phyloP scores from a whole-genome alignment of 2,797 vertebrate genomes.

The Erethizon dorsatum region DNA sequence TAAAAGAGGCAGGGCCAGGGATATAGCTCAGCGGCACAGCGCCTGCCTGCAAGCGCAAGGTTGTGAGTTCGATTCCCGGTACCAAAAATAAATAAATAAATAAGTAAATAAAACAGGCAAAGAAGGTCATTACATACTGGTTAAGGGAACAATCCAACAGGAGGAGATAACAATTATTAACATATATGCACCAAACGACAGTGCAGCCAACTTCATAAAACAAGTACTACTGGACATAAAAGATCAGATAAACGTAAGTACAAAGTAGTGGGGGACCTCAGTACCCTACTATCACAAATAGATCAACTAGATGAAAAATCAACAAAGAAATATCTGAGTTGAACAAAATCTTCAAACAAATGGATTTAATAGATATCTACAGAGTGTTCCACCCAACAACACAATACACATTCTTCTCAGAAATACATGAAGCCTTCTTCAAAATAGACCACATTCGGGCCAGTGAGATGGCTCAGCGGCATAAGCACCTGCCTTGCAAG shows the following conservation, averaged over 20 bases:
- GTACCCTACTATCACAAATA: background rate
- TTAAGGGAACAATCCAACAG: background rate
- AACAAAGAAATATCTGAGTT: background rate
- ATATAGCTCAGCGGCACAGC: too few relatives aligned
- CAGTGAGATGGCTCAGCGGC: too few relatives aligned
- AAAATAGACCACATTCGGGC: too few relatives aligned
- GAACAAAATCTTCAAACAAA: background rate
- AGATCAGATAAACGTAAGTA: background rate
- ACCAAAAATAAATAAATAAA: too few relatives aligned
- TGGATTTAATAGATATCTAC: background rate
- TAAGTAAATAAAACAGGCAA: too few relatives aligned
- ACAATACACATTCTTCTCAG: background rate
- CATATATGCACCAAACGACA: background rate
- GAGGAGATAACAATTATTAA: background rate
- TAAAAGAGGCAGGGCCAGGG: background rate
- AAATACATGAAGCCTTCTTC: background rate
- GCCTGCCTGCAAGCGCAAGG: too few relatives aligned
- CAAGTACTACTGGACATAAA: background rate
- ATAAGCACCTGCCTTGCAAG: too few relatives aligned
- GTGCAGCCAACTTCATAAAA: background rate
- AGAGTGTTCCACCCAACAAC: background rate
- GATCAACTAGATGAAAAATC: background rate
- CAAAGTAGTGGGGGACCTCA: background rate
- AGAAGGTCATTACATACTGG: background rate
- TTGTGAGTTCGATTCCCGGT: too few relatives aligned